Evolutionary conservation across 2,888 invertebrate genomes (phyloP), one percentile per base, ranked within the genome.

Genomic region (Harpalus rubripes): DNA sequence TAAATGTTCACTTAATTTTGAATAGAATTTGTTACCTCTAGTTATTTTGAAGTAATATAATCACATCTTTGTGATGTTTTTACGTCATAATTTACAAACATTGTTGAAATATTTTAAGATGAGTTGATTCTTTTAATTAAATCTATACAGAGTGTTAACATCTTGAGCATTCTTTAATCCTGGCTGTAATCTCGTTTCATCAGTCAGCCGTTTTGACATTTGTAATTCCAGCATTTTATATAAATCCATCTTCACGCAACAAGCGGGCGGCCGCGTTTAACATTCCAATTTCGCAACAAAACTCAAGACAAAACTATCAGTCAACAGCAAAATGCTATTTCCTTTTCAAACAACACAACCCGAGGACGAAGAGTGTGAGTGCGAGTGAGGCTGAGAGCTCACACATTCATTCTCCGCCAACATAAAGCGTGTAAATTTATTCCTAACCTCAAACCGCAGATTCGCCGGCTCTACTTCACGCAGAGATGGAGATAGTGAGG

Each of bases 381-480:
- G 6, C 32, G 32, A 32, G 32, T 32, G 32, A 32, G 32, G 32
- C 32, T 32, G 32, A 32, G 32, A 32, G 26, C n/a, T 41, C 74
- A 74, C 74, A 74, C 74, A 74, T 74, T 52, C 56, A 74, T 56
- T 68, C 32, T 68, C 16, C 32, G 41, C 12, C 15, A 72, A 72
- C 74, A 74, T 44, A 74, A 74, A 74, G 74, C 74, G 74, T 59
- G 79, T 58, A 78, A 80, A 80, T 80, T 80, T 80, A 80, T 80
- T 80, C 79, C 58, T 15, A 80, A 61, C 79, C 79, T 32, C 79
- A 80, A 78, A 80, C 79, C 79, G 41, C 79, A 80, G 79, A 41
- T 58, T 58, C 78, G 58, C 22, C 26, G 56, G 78, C 74, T 78
- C n/a, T 32, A 32, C 32, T 32, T 32, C 32, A 32, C 32, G 32